Evolutionary conservation across 2,797 vertebrate species (phyloP).

Genomic region (Xerus rutilus): DNA sequence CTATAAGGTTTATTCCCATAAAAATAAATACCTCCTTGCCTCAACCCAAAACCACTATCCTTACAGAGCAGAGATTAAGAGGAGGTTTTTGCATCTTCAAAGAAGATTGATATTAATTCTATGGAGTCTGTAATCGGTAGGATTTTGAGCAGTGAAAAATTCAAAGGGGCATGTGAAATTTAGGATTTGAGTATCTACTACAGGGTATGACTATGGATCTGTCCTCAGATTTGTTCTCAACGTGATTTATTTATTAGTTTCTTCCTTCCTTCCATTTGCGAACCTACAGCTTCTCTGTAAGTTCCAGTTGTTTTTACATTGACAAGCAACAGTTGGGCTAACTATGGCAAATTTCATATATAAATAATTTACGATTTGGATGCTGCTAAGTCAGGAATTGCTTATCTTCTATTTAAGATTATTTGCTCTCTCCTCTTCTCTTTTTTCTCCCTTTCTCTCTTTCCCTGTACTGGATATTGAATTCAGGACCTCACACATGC

Average conservation of each 20-base stretch:
- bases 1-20: not conserved
- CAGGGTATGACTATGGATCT: not conserved
- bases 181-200: not conserved
- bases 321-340: constrained; percentile 19
- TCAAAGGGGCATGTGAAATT: not conserved
- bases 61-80: not conserved
- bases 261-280: not conserved
- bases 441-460: too few relatives aligned
- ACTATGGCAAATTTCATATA: constrained; percentile 7
- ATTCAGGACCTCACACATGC: too few relatives aligned
- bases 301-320: constrained; percentile 35
- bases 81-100: constrained; percentile 41
- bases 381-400: not conserved
- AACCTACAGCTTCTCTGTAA: not conserved
- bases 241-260: not conserved
- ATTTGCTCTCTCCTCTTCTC: too few relatives aligned
- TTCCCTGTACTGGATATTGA: too few relatives aligned
- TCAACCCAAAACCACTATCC: not conserved
- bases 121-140: not conserved
- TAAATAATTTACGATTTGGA: constrained; percentile 39
- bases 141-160: not conserved
- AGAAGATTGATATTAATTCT: not conserved
- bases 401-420: not conserved
- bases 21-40: not conserved
- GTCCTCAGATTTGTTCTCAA: constrained; percentile 11